Percentiles rank a stretch among this genome's conserved stretches.
Conservation (phyloP, 2,888 invertebrate genomes). For the Didymodactylos carnosus region DNA sequence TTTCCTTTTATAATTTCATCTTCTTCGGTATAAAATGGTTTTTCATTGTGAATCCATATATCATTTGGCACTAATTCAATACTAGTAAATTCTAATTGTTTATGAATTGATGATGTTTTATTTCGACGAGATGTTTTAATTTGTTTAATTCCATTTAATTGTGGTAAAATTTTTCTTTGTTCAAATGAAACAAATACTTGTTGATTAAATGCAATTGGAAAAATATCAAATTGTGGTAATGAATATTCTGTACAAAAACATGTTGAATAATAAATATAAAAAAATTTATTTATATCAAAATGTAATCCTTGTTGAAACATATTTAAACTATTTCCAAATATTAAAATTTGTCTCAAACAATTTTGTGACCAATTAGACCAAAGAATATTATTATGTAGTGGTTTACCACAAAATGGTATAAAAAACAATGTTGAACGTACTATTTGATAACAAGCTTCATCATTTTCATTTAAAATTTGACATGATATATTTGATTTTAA, state of each 20-base stretch:
- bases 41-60: not conserved
- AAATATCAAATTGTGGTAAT: not conserved
- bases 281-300: not conserved
- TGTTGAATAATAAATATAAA: not conserved
- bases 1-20: no score
- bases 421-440: not conserved
- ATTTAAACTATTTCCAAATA: not conserved
- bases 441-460: not conserved
- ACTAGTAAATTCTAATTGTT: not conserved
- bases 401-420: not conserved
- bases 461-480: not conserved
- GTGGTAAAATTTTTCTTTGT: not conserved
- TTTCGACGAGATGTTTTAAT: not conserved
- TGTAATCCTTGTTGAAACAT: not conserved
- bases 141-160: not conserved
- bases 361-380: not conserved
- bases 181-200: not conserved
- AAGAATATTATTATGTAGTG: not conserved
- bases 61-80: not conserved
- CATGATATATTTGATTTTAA: not conserved
- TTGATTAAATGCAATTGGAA: not conserved
- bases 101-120: not conserved
- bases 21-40: not conserved
- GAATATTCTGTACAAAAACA: not conserved
- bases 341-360: not conserved